Conservation (phyloP, 2,888 invertebrate species). For the Thymelicus sylvestris region DNA sequence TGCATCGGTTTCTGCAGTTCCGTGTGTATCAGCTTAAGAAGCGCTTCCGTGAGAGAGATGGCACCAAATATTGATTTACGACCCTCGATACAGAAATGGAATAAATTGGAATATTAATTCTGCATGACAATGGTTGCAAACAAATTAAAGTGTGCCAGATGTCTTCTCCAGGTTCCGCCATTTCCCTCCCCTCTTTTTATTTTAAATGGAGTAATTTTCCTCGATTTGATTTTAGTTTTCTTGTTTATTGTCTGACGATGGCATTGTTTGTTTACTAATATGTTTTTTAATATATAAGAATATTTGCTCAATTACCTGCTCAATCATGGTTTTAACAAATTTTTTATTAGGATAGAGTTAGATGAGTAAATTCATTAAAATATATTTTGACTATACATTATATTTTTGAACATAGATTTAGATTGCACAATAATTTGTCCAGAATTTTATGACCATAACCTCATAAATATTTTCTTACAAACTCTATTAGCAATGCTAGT, state of each 20-base stretch:
- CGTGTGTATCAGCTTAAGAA: slow-evolving; percentile 47
- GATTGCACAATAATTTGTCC: no score
- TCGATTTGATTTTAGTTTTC: slow-evolving; percentile 21
- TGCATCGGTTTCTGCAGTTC: slow-evolving; percentile 6
- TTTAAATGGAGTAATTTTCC: slow-evolving; percentile 56
- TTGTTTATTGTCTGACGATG: slow-evolving; percentile 7
- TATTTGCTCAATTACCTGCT: neutral
- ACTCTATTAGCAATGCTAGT: no score
- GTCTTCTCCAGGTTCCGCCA: slow-evolving; percentile 72
- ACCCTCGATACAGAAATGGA: slow-evolving; percentile 79
- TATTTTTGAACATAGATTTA: no score
- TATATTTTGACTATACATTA: no score
- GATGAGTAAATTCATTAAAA: no score
- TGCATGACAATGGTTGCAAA: slow-evolving; percentile 80
- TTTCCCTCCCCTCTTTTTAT: slow-evolving; percentile 66
- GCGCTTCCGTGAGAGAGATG: slow-evolving; percentile 58
- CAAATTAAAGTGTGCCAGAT: slow-evolving; percentile 83
- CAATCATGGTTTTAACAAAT: neutral
- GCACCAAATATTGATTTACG: slow-evolving; percentile 79
- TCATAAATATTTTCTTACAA: no score
- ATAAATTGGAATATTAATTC: slow-evolving; percentile 85
- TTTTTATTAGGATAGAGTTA: no score
- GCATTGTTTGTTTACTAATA: slow-evolving; percentile 10
- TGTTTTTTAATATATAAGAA: neutral
- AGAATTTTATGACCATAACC: no score